phyloP scores from a whole-genome alignment of 1,140 invertebrate genomes.

The Drosophila funebris region DNA sequence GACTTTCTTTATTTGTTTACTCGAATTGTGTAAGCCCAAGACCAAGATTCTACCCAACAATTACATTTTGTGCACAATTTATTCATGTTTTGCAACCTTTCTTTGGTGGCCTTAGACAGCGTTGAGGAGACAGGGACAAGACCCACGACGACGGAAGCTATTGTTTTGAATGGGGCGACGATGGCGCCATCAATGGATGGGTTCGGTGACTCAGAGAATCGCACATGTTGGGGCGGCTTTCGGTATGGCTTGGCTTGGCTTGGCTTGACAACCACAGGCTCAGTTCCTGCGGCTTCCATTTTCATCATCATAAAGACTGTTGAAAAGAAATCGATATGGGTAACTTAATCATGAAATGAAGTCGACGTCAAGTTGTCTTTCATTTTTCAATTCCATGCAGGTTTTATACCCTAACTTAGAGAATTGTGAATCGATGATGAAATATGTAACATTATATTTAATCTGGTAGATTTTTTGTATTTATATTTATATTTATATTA shows the following conservation, averaged over 20 bases:
- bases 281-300: slow-evolving; percentile 67
- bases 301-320: slow-evolving; percentile 75
- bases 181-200: slow-evolving; percentile 33
- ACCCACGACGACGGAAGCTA: slow-evolving; percentile 36
- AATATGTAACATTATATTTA: background rate
- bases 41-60: slow-evolving; percentile 69
- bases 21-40: slow-evolving; percentile 31
- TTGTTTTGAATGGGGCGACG: slow-evolving; percentile 61
- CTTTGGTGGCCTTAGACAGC: slow-evolving; percentile 31
- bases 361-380: slow-evolving; percentile 73
- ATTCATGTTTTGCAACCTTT: slow-evolving; percentile 69
- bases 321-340: slow-evolving; percentile 76
- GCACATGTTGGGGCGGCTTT: slow-evolving; percentile 12
- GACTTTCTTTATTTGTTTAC: slow-evolving; percentile 62
- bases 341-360: slow-evolving; percentile 80
- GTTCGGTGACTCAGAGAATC: slow-evolving; percentile 26
- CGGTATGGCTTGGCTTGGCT: background rate
- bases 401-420: background rate
- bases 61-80: slow-evolving; percentile 71
- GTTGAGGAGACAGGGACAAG: background rate
- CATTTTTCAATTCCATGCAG: slow-evolving; percentile 66
- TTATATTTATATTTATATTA: too few species aligned
- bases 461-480: too few species aligned
- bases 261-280: slow-evolving; percentile 66
- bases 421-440: background rate